Evolutionary conservation across 1,140 invertebrate genomes (phyloP), one percentile per base, ranked within the genome.

Genomic region (Cydia strobilella): DNA sequence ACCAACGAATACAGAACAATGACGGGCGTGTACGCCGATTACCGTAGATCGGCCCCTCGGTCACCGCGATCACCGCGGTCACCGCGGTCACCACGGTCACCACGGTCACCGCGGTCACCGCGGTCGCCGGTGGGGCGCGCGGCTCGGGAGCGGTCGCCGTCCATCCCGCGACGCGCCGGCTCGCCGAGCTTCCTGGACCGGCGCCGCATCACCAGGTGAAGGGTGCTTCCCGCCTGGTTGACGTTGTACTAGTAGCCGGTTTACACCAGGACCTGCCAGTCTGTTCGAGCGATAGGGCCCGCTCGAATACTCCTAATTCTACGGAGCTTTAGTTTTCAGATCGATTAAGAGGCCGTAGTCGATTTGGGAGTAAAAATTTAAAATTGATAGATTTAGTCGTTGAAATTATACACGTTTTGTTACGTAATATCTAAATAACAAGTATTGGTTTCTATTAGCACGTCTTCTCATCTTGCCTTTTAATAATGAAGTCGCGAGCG

Each of bases 171-270:
- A 65, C 94, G 97, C 78, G 95, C 96, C 80, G 97, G 97, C 35
- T 98, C 97, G 62, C 98, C 98, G 1, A 98, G 97, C 87, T 98
- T 98, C 91, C 93, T 98, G 45, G 97, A 98, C 86, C 94, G 97
- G 84, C 94, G 98, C 72, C 94, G 97, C 77, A 98, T 98, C 79
- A 98, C 98, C 71, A 98, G 97, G 97, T 98, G 54, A 59, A 23
- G 54, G 54, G 9, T 12, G 54, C 54, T 7, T 0, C 7, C 7
- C 54, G 54, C 54, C 54, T 12, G 54, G 54, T 59, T 35, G 9
- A 31, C 27, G 12, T n/a, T 5, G 62, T 25, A 13, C n/a, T 62
- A 0, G n/a, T 27, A 63, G n/a, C 51, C 51, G 45, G 45, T 48
- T 42, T 15, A 48, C 45, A 3, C 13, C 45, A 18, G 15, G 0